Percentiles rank a stretch among this genome's conserved stretches.
phyloP scores from a whole-genome alignment of 1,140 invertebrate species.

The Metaphire vulgaris region DNA sequence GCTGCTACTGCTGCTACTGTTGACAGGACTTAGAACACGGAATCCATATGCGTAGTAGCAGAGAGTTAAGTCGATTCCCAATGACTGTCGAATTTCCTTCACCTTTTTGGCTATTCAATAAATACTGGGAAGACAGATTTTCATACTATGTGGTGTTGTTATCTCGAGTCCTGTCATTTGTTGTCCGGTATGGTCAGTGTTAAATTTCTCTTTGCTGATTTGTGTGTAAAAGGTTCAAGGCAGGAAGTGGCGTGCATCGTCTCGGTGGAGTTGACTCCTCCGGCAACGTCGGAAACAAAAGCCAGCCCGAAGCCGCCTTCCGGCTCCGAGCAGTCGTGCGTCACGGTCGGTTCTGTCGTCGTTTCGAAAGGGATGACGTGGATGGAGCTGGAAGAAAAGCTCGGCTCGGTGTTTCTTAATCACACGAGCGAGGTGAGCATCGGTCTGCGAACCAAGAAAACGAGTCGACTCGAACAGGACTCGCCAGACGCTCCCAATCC shows the following conservation, averaged over 20 bases:
- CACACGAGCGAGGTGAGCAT: constrained; percentile 39
- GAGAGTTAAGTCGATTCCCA: no score
- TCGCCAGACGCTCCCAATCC: constrained; percentile 24
- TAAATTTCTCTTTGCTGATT: no score
- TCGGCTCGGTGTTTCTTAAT: constrained; percentile 32
- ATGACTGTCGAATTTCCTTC: no score
- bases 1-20: no score
- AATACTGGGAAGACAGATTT: no score
- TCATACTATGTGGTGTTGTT: no score
- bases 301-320: not conserved
- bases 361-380: constrained; percentile 36
- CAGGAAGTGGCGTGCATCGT: constrained; percentile 16
- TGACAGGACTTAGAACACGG: no score
- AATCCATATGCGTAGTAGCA: no score
- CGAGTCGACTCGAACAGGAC: constrained; percentile 37
- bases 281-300: not conserved
- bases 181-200: no score
- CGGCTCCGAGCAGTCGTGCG: not conserved
- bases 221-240: constrained; percentile 8
- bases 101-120: no score
- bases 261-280: not conserved
- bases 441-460: constrained; percentile 42
- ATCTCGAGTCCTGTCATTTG: no score
- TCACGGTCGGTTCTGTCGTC: constrained; percentile 36
- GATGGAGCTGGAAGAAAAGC: constrained; percentile 37